Conservation (phyloP, 2,888 invertebrate species). For the Chalcis sispes region DNA sequence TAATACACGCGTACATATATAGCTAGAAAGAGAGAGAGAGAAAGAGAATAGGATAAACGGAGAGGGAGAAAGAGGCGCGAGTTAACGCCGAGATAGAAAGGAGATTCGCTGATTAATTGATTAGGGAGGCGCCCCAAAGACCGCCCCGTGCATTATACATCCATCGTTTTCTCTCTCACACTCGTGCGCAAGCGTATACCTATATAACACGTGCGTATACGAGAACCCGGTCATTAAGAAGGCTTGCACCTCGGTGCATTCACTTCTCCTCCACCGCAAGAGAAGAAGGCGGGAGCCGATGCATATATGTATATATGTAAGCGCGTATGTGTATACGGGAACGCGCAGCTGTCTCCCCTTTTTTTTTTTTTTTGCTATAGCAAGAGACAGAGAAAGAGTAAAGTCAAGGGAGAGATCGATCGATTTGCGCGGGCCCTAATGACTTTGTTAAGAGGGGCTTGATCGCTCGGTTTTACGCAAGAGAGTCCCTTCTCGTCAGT, state of each 20-base stretch:
- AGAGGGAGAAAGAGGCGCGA: background rate
- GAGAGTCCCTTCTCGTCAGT: no score
- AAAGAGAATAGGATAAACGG: background rate
- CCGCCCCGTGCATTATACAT: conserved; percentile 70
- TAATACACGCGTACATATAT: background rate
- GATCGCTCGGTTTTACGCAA: conserved; percentile 17
- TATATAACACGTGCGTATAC: no score
- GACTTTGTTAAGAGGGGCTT: conserved; percentile 51
- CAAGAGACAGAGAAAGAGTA: background rate
- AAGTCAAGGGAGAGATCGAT: conserved; percentile 35
- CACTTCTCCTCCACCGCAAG: background rate
- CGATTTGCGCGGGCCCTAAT: conserved; percentile 52
- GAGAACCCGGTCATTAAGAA: background rate
- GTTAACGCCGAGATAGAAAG: conserved; percentile 7
- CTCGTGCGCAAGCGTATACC: conserved; percentile 4
- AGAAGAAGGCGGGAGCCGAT: background rate
- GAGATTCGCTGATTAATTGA: conserved; percentile 75
- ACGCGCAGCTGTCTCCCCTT: conserved; percentile 19
- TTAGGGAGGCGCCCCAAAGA: conserved; percentile 70
- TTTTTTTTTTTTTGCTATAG: background rate
- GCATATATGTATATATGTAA: no score
- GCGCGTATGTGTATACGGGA: no score
- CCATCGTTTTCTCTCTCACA: conserved; percentile 23
- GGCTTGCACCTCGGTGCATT: background rate
- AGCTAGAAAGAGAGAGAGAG: background rate